Evolutionary conservation across 1,140 invertebrate species (phyloP).

Genomic region (Danaus plexippus): DNA sequence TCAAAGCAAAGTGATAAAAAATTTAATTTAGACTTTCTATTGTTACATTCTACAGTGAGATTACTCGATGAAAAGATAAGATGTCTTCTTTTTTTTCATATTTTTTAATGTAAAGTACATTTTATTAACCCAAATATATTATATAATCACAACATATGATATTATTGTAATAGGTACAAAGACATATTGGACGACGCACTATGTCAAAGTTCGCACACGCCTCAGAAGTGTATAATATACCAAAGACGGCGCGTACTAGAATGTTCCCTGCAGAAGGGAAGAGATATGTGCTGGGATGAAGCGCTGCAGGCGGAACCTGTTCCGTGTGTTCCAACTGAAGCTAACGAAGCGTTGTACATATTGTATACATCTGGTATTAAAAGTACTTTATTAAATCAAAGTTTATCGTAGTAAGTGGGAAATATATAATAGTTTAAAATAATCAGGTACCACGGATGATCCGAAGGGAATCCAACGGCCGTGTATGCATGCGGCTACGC

Average conservation of each 20-base stretch:
- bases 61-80: neutral
- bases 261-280: slow-evolving; percentile 73
- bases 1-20: too few relatives aligned
- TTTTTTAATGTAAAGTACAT: too few relatives aligned
- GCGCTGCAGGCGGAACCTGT: slow-evolving; percentile 78
- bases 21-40: neutral
- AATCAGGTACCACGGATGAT: slow-evolving; percentile 73
- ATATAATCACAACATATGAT: neutral
- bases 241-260: slow-evolving; percentile 79
- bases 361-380: slow-evolving; percentile 89
- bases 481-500: slow-evolving; percentile 86
- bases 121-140: too few relatives aligned
- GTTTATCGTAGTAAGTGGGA: neutral
- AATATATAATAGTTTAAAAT: slow-evolving; percentile 8
- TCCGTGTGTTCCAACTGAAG: slow-evolving; percentile 87
- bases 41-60: neutral
- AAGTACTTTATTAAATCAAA: neutral
- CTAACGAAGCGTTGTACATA: slow-evolving; percentile 92
- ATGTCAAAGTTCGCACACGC: slow-evolving; percentile 78
- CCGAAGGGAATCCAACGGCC: slow-evolving; percentile 90
- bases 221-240: slow-evolving; percentile 84
- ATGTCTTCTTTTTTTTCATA: too few relatives aligned
- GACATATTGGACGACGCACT: slow-evolving; percentile 91
- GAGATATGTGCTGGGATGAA: slow-evolving; percentile 85
- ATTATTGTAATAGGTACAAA: slow-evolving; percentile 80